Percentiles rank a stretch among this genome's conserved stretches.
Evolutionary conservation across 2,888 invertebrate species (phyloP).

Genomic region (Lagria hirta): DNA sequence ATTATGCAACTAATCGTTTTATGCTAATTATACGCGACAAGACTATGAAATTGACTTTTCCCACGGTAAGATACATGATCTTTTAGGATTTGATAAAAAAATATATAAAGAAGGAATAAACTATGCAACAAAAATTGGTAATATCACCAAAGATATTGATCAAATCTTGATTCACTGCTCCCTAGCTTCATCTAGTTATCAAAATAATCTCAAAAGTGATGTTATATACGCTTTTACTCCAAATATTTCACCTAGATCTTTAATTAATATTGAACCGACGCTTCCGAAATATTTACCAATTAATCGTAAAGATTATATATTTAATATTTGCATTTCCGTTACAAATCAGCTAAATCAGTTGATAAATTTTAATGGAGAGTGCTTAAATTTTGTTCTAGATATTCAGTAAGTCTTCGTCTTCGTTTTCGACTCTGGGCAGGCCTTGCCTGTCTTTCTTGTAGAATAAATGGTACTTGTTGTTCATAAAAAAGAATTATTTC

Average conservation of each 20-base stretch:
- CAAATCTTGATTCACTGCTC: constrained; percentile 11
- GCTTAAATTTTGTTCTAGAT: constrained; percentile 20
- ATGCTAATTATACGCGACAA: constrained; percentile 5
- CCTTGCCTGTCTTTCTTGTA: constrained; percentile 7
- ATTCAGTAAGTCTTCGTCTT: constrained; percentile 10
- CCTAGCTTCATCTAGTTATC: constrained; percentile 9
- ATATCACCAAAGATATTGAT: constrained; percentile 12
- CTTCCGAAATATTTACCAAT: constrained; percentile 11
- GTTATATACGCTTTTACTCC: constrained; percentile 11
- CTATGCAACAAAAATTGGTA: constrained; percentile 12
- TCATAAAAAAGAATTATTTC: too few species aligned
- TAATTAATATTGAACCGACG: constrained; percentile 11
- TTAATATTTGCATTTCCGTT: constrained; percentile 17
- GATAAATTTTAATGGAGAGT: constrained; percentile 19
- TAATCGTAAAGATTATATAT: constrained; percentile 15
- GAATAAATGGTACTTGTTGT: constrained; percentile 13
- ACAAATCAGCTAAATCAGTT: constrained; percentile 19
- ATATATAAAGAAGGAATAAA: constrained; percentile 12
- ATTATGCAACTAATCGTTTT: too few species aligned
- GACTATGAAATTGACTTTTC: constrained; percentile 8
- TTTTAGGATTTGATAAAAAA: constrained; percentile 14
- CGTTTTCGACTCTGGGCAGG: constrained; percentile 3
- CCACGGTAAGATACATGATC: too few species aligned
- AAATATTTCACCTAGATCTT: constrained; percentile 12
- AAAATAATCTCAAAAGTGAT: constrained; percentile 11